Evolutionary conservation across 1,140 invertebrate genomes (phyloP), one percentile per base, ranked within the genome.

Genomic region (Lutraria rhynchaena): DNA sequence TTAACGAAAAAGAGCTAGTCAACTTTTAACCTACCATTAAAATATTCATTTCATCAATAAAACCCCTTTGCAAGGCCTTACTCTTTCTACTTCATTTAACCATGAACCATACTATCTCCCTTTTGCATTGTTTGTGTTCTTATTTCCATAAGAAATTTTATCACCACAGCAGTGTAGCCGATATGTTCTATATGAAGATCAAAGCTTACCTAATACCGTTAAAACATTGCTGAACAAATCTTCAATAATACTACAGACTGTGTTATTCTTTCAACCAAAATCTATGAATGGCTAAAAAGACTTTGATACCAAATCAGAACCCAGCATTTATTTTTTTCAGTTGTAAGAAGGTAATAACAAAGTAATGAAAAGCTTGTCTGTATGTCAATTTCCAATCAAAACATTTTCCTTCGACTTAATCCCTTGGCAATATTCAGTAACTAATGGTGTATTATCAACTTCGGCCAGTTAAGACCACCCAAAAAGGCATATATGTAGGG

Each of bases 21-120:
- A 61, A 61, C 58, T 61, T 61, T 61, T 61, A 61, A 61, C 58
- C 58, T 35, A 19, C 15, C 27, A 61, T 61, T 61, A 61, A 61
- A 35, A 35, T 61, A 61, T 61, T 61, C 58, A 33, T 61, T 61
- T 61, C 58, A 35, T 61, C 58, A 17, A 61, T 61, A 61, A 61
- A 61, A 61, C 5, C n/a, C 37, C 37, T 33, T 37, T 17, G 22
- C 27, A 35, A 61, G 33, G 22, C n/a, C 11, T 37, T 55, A 4
- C 22, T 4, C 33, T 61, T 61, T 61, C 58, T 61, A 29, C 58
- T 17, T 35, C 31, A 35, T 19, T 13, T 17, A 61, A 29, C n/a
- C 33, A 33, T 22, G 33, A 61, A 29, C 33, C 22, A 35, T 4
- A 61, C 31, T 29, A 27, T 29, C n/a, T 33, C 58, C 31, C n/a